These are phyloP conservation scores for Cygnus buccinator DNA, from an alignment of 2,113 vertebrate genomes.

Conservation along the genomic window DNA sequence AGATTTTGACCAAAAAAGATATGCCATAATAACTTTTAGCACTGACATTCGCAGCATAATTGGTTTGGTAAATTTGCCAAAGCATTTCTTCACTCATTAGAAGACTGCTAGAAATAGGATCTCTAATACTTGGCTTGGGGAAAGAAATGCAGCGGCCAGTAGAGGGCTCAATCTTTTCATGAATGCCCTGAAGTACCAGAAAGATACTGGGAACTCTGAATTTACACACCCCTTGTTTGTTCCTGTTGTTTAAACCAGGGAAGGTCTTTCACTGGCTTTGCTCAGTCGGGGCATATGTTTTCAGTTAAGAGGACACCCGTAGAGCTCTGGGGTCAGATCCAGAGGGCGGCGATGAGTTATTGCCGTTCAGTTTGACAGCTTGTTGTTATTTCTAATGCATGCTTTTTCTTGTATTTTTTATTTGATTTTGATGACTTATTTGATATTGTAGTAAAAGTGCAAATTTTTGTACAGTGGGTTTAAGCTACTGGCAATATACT, in stretches of 20 bases:
- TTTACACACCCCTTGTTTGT: neutral
- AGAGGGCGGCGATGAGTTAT: neutral
- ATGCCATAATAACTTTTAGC: fast-evolving
- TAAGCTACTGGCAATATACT: neutral
- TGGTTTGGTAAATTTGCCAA: neutral
- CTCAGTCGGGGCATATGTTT: neutral
- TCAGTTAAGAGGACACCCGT: neutral
- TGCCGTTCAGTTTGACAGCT: neutral
- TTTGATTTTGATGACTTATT: neutral
- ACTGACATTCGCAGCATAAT: neutral
- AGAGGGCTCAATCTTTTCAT: slow-evolving; percentile 46
- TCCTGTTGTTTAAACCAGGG: neutral
- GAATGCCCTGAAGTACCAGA: neutral
- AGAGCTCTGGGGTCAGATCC: neutral
- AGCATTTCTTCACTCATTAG: neutral
- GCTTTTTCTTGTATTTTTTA: neutral
- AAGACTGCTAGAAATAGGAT: neutral
- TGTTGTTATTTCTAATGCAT: neutral
- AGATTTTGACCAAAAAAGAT: neutral
- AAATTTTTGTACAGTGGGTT: neutral
- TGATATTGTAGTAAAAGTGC: neutral
- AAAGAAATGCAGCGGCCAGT: neutral
- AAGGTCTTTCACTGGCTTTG: fast-evolving
- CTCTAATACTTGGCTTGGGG: fast-evolving
- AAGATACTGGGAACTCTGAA: neutral